Percentiles rank a stretch among this genome's conserved stretches.
Conservation (phyloP, 2,113 vertebrate species). For the Scatophagus argus region DNA sequence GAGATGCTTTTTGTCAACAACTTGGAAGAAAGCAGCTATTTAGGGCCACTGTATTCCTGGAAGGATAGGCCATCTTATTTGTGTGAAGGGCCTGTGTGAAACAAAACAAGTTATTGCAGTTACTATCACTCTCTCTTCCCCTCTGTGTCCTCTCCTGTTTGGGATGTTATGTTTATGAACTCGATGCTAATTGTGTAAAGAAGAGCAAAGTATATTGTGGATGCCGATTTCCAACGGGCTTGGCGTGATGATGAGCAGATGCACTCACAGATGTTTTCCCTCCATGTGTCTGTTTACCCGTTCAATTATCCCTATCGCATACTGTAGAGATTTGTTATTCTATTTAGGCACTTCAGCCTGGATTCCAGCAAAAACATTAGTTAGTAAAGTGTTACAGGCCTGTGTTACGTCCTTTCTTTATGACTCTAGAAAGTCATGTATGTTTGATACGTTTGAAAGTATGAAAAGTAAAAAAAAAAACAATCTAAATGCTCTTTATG, state of each 20-base stretch:
- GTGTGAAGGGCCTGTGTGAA: slow-evolving; percentile 58
- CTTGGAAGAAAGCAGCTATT: slow-evolving; percentile 76
- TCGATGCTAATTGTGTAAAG: slow-evolving; percentile 55
- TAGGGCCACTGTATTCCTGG: slow-evolving; percentile 70
- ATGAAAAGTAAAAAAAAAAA: not conserved
- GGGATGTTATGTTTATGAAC: slow-evolving; percentile 34
- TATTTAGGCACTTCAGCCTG: slow-evolving; percentile 29
- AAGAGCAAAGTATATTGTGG: slow-evolving; percentile 36
- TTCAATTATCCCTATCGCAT: slow-evolving; percentile 61
- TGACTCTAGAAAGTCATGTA: not conserved
- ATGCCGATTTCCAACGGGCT: slow-evolving; percentile 47
- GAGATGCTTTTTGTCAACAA: slow-evolving; percentile 79
- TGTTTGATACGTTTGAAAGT: not conserved
- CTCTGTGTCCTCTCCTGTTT: slow-evolving; percentile 39
- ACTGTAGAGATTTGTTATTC: slow-evolving; percentile 63
- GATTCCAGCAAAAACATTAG: slow-evolving; percentile 37
- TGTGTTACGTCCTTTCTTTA: not conserved
- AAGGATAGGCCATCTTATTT: slow-evolving; percentile 74
- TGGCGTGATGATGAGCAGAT: slow-evolving; percentile 65
- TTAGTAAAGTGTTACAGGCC: slow-evolving; percentile 20
- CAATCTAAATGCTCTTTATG: not conserved
- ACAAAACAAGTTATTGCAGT: slow-evolving; percentile 74
- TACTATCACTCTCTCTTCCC: slow-evolving; percentile 29
- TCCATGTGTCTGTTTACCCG: slow-evolving; percentile 70
- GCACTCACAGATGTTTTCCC: slow-evolving; percentile 72